A percentile compares a stretch with the other conserved stretches of the same genome.
These are phyloP conservation scores for Alosa alosa DNA, from an alignment of 2,113 vertebrate genomes.

Conservation along the genomic window DNA sequence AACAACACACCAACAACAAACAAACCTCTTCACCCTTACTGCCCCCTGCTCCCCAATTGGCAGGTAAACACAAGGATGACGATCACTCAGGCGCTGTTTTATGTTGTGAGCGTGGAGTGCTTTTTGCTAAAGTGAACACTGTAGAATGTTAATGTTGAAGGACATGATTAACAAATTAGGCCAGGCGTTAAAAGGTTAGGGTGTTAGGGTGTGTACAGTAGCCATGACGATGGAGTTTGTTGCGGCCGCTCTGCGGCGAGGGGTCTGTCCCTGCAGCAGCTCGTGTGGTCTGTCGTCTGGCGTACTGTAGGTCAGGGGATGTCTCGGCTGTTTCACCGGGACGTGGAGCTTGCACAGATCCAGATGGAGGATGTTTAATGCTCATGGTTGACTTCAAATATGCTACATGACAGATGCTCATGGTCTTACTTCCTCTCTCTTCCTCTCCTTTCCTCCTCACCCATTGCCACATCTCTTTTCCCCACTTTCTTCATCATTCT, in stretches of 20 bases:
- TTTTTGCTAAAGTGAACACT: neutral
- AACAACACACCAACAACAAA: neutral
- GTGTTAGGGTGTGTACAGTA: neutral
- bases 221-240: neutral
- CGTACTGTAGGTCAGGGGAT: neutral
- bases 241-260: neutral
- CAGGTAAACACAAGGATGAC: neutral
- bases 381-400: neutral
- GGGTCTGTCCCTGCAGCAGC: no score
- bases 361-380: slow-evolving; percentile 5
- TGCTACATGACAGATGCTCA: neutral
- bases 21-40: neutral
- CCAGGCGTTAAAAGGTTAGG: neutral
- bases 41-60: neutral
- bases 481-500: slow-evolving; percentile 48
- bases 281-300: neutral
- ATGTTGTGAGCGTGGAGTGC: neutral
- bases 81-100: neutral
- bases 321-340: neutral
- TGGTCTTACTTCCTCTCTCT: neutral
- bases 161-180: neutral
- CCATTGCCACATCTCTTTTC: neutral
- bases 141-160: neutral
- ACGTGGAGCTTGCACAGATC: neutral
- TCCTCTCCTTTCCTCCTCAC: no score